Percentiles rank a stretch among this genome's conserved stretches.
These are phyloP conservation scores for Diarsia mendica DNA, from an alignment of 2,888 invertebrate species.

Conservation along the genomic window DNA sequence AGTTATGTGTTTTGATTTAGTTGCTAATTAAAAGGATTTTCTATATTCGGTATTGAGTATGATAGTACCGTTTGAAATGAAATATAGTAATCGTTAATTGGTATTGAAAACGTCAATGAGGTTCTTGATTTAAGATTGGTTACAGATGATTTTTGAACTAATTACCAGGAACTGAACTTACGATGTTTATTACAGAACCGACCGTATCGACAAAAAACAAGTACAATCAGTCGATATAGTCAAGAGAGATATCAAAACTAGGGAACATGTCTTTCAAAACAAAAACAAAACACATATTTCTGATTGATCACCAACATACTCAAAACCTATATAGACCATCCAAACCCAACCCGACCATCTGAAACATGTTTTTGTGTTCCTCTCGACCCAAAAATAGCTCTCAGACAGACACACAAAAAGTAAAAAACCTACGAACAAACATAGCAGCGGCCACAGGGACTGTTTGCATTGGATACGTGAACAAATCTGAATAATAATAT, in stretches of 20 bases:
- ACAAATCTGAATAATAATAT: conserved; percentile 54
- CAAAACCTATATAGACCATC: conserved; percentile 44
- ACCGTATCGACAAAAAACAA: not conserved
- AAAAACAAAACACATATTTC: conserved; percentile 37
- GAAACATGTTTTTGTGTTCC: conserved; percentile 70
- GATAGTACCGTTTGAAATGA: conserved; percentile 9
- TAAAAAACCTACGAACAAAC: conserved; percentile 72
- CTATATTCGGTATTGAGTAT: conserved; percentile 35
- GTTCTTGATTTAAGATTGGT: conserved; percentile 6
- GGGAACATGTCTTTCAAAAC: not conserved
- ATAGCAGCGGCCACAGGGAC: conserved; percentile 67
- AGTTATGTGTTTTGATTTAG: conserved; percentile 54
- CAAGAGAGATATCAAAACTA: conserved; percentile 2
- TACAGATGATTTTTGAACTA: not conserved
- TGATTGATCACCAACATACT: conserved; percentile 51
- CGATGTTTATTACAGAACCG: not conserved
- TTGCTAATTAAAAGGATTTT: conserved; percentile 53
- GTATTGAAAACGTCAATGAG: not conserved
- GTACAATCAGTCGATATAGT: not conserved
- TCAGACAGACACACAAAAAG: conserved; percentile 74
- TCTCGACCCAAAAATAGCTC: conserved; percentile 69
- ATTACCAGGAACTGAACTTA: not conserved
- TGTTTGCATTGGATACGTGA: conserved; percentile 69
- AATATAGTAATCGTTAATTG: conserved; percentile 19
- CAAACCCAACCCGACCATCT: conserved; percentile 60